Percentiles rank a stretch among this genome's conserved stretches.
These are phyloP conservation scores for Brienomyrus longianalis DNA, from an alignment of 2,113 vertebrate species.

Conservation along the genomic window DNA sequence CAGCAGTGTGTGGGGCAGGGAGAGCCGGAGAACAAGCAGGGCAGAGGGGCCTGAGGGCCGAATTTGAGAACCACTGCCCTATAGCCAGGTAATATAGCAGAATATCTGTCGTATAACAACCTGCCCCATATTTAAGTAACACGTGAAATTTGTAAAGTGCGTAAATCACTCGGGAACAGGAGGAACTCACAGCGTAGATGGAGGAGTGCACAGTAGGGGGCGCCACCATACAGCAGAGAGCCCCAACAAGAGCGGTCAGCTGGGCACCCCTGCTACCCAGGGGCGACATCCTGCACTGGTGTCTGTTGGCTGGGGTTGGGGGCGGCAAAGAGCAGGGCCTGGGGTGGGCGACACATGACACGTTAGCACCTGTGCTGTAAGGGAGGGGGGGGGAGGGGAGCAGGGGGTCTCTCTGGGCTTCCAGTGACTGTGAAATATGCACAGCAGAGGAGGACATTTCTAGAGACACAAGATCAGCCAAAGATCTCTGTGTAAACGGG, in stretches of 20 bases:
- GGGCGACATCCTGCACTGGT: conserved; percentile 39
- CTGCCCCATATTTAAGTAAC: not conserved
- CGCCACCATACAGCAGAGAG: conserved; percentile 39
- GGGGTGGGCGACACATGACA: not conserved
- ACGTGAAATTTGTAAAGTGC: not conserved
- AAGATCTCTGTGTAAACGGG: not conserved
- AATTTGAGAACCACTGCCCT: not conserved
- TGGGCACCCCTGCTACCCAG: conserved; percentile 20
- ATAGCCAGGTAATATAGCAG: not conserved
- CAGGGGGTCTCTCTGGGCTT: not conserved
- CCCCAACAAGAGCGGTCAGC: conserved; percentile 34
- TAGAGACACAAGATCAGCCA: not conserved
- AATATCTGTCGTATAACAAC: not conserved
- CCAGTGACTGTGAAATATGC: not conserved
- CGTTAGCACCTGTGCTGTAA: not conserved
- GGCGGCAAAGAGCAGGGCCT: not conserved
- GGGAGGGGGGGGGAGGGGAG: not conserved
- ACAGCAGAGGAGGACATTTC: not conserved
- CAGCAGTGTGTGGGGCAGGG: too few species aligned
- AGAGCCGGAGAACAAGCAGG: too few species aligned
- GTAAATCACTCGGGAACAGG: not conserved
- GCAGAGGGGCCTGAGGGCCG: too few species aligned
- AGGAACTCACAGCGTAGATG: conserved; percentile 62
- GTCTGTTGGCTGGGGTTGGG: not conserved
- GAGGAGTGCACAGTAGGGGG: conserved; percentile 51